phyloP scores from a whole-genome alignment of 1,140 invertebrate genomes.

The Himalopsyche phryganea region DNA sequence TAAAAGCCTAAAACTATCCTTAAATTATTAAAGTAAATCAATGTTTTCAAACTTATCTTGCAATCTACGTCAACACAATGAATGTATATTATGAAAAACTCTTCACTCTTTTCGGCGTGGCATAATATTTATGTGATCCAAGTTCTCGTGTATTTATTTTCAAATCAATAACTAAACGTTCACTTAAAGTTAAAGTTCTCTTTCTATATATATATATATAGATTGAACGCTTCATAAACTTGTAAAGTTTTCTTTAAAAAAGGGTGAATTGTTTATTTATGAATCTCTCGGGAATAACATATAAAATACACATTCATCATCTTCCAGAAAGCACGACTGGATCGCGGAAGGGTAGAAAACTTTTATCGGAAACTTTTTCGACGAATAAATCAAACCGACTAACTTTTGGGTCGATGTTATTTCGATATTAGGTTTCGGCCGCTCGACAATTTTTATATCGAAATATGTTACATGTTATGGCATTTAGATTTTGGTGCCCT shows the following conservation, averaged over 20 bases:
- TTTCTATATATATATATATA: too few species aligned
- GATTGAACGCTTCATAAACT: background rate
- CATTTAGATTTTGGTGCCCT: background rate
- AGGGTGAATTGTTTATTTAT: conserved; percentile 33
- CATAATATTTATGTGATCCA: too few species aligned
- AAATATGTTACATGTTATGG: conserved; percentile 1
- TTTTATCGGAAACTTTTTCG: conserved; percentile 23
- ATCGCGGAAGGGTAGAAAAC: conserved; percentile 17
- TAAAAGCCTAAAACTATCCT: too few species aligned
- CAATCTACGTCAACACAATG: too few species aligned
- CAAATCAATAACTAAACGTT: too few species aligned
- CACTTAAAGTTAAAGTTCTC: too few species aligned
- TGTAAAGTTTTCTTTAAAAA: conserved; percentile 16
- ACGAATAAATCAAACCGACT: conserved; percentile 30
- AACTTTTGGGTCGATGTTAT: conserved; percentile 33
- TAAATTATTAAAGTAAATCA: too few species aligned
- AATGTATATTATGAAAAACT: too few species aligned
- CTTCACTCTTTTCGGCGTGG: too few species aligned
- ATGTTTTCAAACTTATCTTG: too few species aligned
- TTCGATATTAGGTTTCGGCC: conserved; percentile 33
- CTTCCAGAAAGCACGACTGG: conserved; percentile 11
- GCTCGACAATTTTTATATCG: conserved; percentile 17
- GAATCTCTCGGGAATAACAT: conserved; percentile 31
- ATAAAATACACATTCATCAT: conserved; percentile 35
- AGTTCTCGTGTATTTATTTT: too few species aligned